Evolutionary conservation across 2,113 vertebrate species (phyloP), one percentile per base, ranked within the genome.

Genomic region (Ammodytes dubius): DNA sequence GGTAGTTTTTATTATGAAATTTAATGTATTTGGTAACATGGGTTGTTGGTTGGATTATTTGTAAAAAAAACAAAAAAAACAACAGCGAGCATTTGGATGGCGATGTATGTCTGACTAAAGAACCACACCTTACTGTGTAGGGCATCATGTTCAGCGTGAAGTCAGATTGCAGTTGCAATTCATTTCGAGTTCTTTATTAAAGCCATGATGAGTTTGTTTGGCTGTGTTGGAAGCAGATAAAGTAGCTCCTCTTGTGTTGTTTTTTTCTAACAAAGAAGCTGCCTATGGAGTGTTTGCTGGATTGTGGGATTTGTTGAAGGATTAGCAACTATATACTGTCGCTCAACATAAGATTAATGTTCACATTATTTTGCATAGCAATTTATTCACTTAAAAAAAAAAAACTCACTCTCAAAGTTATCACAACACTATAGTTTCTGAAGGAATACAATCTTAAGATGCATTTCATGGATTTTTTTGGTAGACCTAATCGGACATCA

Each of bases 401-500:
- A 27, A 27, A 27, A 27, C 15, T 8, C 4, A 53, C 19, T 63
- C 40, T 12, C 6, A 60, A 6, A 63, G 2, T 35, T 19, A 47
- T 19, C n/a, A 40, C 6, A 39, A 43, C 35, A 43, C 35, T 43
- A 13, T 10, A 39, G 37, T 58, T 68, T 71, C 13, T 54, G 6
- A 39, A 39, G n/a, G 9, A 47, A n/a, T 27, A 27, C 45, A 52
- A 14, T 7, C n/a, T 54, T 9, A 35, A 42, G 9, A 54, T 58
- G 10, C 3, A 17, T 45, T 60, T 82, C 39, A 63, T 69, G 8
- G 47, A 57, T 58, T 68, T 43, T 74, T 45, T n/a, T 37, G 4
- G 37, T 8, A 8, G 42, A 64, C 0, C 13, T 1, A 69, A 11
- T 42, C 2, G 27, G 27, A 27, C 0, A 0, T 74, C 77, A 70